Conservation (phyloP, 2,888 invertebrate genomes). For the Phragmatobia fuliginosa region DNA sequence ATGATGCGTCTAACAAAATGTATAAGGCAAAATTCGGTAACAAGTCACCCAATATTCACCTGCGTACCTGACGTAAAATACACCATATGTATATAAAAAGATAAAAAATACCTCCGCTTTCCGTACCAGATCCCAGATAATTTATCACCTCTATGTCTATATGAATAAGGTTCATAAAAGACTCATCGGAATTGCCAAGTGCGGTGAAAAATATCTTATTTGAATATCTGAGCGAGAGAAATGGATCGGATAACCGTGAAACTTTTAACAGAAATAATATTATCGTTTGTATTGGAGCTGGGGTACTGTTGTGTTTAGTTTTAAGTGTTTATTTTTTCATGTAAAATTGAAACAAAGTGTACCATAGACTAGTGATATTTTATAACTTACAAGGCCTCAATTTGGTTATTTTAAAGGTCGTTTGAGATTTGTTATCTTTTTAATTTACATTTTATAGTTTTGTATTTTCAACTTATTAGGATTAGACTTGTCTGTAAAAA, state of each 20-base stretch:
- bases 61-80: constrained; percentile 52
- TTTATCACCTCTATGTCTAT: constrained; percentile 60
- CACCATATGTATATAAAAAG: constrained; percentile 42
- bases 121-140: constrained; percentile 51
- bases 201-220: constrained; percentile 73
- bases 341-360: background rate
- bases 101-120: constrained; percentile 53
- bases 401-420: background rate
- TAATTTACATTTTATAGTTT: background rate
- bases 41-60: constrained; percentile 51
- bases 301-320: constrained; percentile 34
- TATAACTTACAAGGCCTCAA: background rate
- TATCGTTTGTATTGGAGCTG: constrained; percentile 65
- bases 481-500: too few relatives aligned
- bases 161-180: constrained; percentile 63
- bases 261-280: constrained; percentile 81
- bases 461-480: background rate
- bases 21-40: constrained; percentile 49
- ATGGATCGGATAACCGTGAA: constrained; percentile 74
- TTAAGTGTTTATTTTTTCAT: constrained; percentile 22
- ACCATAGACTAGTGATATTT: constrained; percentile 1
- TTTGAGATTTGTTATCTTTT: background rate
- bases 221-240: constrained; percentile 71
- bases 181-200: constrained; percentile 57
- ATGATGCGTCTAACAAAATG: constrained; percentile 38